Evolutionary conservation across 2,797 vertebrate genomes (phyloP).

Genomic region (Galagoides demidoff): DNA sequence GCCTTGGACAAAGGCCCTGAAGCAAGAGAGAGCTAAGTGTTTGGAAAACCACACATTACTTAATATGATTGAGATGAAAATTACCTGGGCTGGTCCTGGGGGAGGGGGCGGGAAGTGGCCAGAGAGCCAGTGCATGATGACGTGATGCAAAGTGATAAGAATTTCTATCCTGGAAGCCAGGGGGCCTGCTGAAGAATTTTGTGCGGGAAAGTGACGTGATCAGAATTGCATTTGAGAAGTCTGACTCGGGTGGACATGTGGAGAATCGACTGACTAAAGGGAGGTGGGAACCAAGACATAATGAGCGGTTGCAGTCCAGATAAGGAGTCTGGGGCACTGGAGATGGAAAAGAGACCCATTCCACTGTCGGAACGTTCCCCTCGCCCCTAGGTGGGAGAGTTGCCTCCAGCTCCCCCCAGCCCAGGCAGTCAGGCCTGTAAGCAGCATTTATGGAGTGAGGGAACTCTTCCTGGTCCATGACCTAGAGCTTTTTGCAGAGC

Average conservation of each 20-base stretch:
- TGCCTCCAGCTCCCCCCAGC: neutral
- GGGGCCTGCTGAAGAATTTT: constrained; percentile 55
- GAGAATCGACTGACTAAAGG: neutral
- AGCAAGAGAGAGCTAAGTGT: neutral
- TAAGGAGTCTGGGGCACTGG: neutral
- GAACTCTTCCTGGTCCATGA: neutral
- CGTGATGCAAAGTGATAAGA: neutral
- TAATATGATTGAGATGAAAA: neutral
- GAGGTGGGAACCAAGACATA: neutral
- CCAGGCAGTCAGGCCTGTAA: neutral
- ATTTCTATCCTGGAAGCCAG: constrained; percentile 33
- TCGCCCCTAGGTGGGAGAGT: neutral
- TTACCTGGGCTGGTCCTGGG: neutral
- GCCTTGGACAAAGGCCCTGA: neutral
- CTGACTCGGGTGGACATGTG: neutral
- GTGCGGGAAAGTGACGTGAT: constrained; percentile 52
- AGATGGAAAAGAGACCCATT: neutral
- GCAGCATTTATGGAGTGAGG: neutral
- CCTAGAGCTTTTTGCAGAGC: neutral
- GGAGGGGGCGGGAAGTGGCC: neutral
- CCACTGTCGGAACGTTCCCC: neutral
- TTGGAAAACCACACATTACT: neutral
- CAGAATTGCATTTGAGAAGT: constrained; percentile 54
- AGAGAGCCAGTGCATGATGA: neutral
- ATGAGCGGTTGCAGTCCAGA: neutral